A percentile compares a stretch with the other conserved stretches of the same genome.
phyloP scores from a whole-genome alignment of 2,888 invertebrate species.

The Tachystola acroxantha region DNA sequence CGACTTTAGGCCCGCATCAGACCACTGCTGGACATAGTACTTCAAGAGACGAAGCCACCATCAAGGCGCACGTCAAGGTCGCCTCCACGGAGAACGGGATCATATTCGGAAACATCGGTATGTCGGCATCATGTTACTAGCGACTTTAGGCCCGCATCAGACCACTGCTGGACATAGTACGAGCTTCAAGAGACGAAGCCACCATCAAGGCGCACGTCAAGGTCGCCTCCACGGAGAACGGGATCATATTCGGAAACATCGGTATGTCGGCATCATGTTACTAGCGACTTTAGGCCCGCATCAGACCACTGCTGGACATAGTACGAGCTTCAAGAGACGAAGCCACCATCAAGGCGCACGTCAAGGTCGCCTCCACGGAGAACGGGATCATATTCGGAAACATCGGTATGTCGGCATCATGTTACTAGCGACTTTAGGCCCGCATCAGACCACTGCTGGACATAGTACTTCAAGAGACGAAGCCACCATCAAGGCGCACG shows the following conservation, averaged over 20 bases:
- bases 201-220: constrained; percentile 99
- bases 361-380: constrained; percentile 99
- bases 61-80: constrained; percentile 99
- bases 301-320: no score
- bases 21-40: no score
- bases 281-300: no score
- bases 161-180: no score
- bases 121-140: no score
- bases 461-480: constrained; percentile 98
- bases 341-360: constrained; percentile 98
- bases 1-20: no score
- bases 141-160: no score
- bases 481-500: constrained; percentile 98
- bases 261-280: no score
- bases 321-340: constrained; percentile 98
- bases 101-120: constrained; percentile 99
- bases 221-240: constrained; percentile 99
- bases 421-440: no score
- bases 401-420: no score
- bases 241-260: constrained; percentile 99
- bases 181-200: constrained; percentile 98
- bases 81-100: constrained; percentile 99
- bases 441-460: no score
- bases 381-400: constrained; percentile 99
- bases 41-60: constrained; percentile 98